A percentile compares a stretch with the other conserved stretches of the same genome.
Evolutionary conservation across 1,140 invertebrate species (phyloP).

Genomic region (Littorina saxatilis): DNA sequence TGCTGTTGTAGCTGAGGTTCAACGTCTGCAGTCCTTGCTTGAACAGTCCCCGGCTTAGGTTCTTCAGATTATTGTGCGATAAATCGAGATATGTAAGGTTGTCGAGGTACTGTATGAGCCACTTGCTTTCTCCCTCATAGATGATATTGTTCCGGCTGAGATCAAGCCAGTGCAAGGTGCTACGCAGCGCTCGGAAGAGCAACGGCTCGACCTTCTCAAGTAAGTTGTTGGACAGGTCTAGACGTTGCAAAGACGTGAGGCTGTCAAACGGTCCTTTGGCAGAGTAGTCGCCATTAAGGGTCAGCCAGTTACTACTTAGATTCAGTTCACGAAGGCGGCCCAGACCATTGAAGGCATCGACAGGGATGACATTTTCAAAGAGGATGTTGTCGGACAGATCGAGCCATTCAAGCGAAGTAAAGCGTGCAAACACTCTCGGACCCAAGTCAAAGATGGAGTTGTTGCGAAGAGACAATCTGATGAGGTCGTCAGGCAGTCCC

Average conservation of each 20-base stretch:
- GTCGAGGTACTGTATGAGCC: background rate
- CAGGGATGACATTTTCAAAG: too few relatives aligned
- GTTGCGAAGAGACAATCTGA: background rate
- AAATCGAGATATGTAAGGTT: constrained; percentile 24
- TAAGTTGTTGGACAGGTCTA: background rate
- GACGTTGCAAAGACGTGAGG: background rate
- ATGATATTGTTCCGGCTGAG: too few relatives aligned
- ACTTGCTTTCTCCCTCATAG: too few relatives aligned
- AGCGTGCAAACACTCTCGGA: background rate
- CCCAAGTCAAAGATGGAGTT: background rate
- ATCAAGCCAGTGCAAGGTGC: too few relatives aligned
- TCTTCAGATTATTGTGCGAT: constrained; percentile 30
- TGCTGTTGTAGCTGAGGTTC: background rate
- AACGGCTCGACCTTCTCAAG: background rate
- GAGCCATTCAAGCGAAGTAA: too few relatives aligned
- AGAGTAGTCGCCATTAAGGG: too few relatives aligned
- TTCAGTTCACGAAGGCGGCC: too few relatives aligned
- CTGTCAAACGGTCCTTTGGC: background rate
- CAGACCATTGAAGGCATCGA: too few relatives aligned
- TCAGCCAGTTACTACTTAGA: too few relatives aligned
- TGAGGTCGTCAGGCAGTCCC: background rate
- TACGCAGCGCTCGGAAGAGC: background rate
- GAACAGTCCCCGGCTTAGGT: background rate
- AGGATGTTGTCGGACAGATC: too few relatives aligned
- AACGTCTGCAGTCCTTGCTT: constrained; percentile 2